These are phyloP conservation scores for Drosophila anomelani DNA, from an alignment of 2,888 invertebrate species.

Conservation along the genomic window DNA sequence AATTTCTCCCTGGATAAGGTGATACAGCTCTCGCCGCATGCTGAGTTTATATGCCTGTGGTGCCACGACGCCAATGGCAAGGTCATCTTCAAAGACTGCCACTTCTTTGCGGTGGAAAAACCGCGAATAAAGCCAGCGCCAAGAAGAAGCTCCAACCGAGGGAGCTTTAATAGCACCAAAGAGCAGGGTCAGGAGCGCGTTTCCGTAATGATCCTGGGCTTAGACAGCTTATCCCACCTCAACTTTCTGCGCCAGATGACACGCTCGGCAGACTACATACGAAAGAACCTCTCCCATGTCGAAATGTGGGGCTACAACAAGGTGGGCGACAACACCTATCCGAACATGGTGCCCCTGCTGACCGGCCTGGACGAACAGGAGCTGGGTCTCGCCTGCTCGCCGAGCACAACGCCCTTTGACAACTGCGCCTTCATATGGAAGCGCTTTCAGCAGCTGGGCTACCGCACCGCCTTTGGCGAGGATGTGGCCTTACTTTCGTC, in stretches of 20 bases:
- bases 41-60: conserved; percentile 89
- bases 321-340: conserved; percentile 97
- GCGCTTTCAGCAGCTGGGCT: conserved; percentile 89
- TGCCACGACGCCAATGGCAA: conserved; percentile 86
- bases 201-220: conserved; percentile 92
- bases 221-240: conserved; percentile 94
- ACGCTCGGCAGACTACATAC: conserved; percentile 87
- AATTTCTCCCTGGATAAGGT: conserved; percentile 58
- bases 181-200: conserved; percentile 66
- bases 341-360: conserved; percentile 93
- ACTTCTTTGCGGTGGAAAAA: conserved; percentile 84
- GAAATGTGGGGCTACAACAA: conserved; percentile 96
- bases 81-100: conserved; percentile 89
- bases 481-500: conserved; percentile 92
- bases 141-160: conserved; percentile 14
- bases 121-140: conserved; percentile 58
- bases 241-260: conserved; percentile 95
- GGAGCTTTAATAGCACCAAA: conserved; percentile 34
- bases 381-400: conserved; percentile 88
- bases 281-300: conserved; percentile 85
- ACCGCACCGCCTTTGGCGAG: conserved; percentile 92
- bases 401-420: conserved; percentile 87
- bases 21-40: conserved; percentile 67
- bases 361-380: conserved; percentile 90
- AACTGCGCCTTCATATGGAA: conserved; percentile 94